Evolutionary conservation across 1,140 invertebrate genomes (phyloP), one percentile per base, ranked within the genome.

Genomic region (Calosoma granatense): DNA sequence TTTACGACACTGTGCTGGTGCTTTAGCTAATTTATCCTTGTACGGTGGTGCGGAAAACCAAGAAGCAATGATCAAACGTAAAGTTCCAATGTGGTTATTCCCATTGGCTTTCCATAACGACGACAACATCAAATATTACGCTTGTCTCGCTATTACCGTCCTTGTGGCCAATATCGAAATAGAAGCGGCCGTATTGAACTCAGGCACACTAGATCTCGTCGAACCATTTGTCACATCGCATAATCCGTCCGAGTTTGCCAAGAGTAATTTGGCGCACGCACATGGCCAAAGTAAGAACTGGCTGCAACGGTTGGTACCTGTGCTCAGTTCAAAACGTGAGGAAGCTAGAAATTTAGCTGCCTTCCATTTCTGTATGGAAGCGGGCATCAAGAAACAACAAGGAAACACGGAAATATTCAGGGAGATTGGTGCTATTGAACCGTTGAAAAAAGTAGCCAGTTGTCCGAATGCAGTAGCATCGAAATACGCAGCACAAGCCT

Each of bases 351-450:
- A 96, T 68, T 72, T 99, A 54, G 96, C 97, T 0, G 94, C 96
- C 21, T 99, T 99, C 72, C 97, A 99, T 70, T 99, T 99, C 70
- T 97, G 94, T 66, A 97, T 99, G 93, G 97, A 99, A 73, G 96
- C 97, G 1, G 92, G 90, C 11, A 98, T 99, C 30, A 98, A 98
- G 68, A 89, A 95, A 64, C 87, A 93, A 63, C 96, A 98, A 73
- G 91, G 92, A 12, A 94, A 96, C 59, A 90, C 93, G 0, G 87
- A 92, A 70, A 88, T 97, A 64, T 98, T 99, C 68, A 79, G 84
- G 54, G 92, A 95, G 71, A 98, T 99, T 60, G 92, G 90, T 52
- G 95, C 94, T 1, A 90, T 99, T 53, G 92, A 97, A 63, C 90
- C 94, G 0, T 76, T 99, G 57, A 98, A 97, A 70, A 92, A 90